phyloP scores from a whole-genome alignment of 2,113 vertebrate species.

The Stegastes partitus region DNA sequence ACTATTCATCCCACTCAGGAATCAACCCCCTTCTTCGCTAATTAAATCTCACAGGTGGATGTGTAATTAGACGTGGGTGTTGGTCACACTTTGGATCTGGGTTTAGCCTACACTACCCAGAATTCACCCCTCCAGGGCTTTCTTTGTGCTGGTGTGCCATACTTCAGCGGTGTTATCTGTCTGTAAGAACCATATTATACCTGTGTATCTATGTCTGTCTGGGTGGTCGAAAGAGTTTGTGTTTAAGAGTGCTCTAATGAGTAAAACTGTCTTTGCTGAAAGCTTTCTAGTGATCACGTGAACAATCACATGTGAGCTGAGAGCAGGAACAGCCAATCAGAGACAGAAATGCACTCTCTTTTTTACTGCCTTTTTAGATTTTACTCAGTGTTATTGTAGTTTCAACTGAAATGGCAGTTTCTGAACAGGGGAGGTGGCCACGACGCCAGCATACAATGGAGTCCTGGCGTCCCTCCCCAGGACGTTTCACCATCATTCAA shows the following conservation, averaged over 20 bases:
- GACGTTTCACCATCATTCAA: no score
- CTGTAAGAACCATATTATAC: constrained; percentile 54
- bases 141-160: constrained; percentile 68
- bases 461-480: no score
- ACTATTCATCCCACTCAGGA: constrained; percentile 27
- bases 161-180: constrained; percentile 50
- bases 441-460: no score
- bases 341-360: neutral
- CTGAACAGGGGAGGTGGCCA: no score
- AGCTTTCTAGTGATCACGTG: neutral
- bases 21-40: neutral
- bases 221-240: constrained; percentile 1
- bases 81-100: constrained; percentile 74
- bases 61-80: constrained; percentile 36
- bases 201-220: constrained; percentile 74
- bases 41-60: constrained; percentile 7
- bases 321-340: constrained; percentile 10
- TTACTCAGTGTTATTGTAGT: no score
- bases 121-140: constrained; percentile 78
- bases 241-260: neutral
- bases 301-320: neutral
- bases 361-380: neutral
- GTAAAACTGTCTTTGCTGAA: neutral
- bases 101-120: constrained; percentile 55
- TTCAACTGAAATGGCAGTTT: no score